Conservation (phyloP, 2,113 vertebrate species). For the Oryctolagus cuniculus region mOryCun1.1 NC_091439.1:80794001-80794500, state of each 20-base stretch:
- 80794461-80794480: background rate
- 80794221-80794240: background rate
- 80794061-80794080: background rate
- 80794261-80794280: background rate
- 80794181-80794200: background rate
- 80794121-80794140: conserved; percentile 10
- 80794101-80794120: background rate
- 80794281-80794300: background rate
- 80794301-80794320: background rate
- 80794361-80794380: background rate
- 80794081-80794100: background rate
- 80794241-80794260: background rate
- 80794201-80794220: background rate
- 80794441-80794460: conserved; percentile 22
- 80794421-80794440: background rate
- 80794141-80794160: background rate
- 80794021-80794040: background rate
- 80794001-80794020: background rate
- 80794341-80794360: background rate
- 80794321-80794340: background rate
- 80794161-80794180: background rate
- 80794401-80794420: background rate
- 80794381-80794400: background rate
- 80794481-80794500: too few species aligned
- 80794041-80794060: background rate